These are phyloP conservation scores for Lethrus apterus DNA, from an alignment of 1,140 invertebrate species.

Conservation along the genomic window DNA sequence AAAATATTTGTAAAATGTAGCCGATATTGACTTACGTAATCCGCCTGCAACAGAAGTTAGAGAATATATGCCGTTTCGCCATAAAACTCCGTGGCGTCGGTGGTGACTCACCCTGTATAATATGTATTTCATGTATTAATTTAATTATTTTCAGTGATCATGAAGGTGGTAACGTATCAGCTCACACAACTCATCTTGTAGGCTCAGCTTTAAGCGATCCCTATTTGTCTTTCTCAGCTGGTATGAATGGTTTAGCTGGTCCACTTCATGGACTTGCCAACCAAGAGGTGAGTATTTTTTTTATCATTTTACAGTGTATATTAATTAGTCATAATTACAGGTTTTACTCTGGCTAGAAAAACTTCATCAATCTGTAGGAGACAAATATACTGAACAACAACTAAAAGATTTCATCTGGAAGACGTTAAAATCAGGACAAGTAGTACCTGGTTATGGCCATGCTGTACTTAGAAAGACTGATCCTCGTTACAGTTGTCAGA, in stretches of 20 bases:
- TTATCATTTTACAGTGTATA: not conserved
- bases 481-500: slow-evolving; percentile 83
- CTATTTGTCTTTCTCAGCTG: slow-evolving; percentile 78
- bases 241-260: slow-evolving; percentile 80
- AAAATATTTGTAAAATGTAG: no score
- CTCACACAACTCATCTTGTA: slow-evolving; percentile 81
- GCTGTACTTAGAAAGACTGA: slow-evolving; percentile 95
- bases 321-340: slow-evolving; percentile 33
- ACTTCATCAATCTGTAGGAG: slow-evolving; percentile 58
- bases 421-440: slow-evolving; percentile 79
- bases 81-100: no score
- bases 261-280: slow-evolving; percentile 88
- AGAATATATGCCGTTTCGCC: no score
- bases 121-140: no score
- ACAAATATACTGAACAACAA: slow-evolving; percentile 65
- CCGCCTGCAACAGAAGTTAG: no score
- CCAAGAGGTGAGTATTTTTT: slow-evolving; percentile 57
- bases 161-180: slow-evolving; percentile 84
- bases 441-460: slow-evolving; percentile 92
- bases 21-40: no score
- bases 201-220: slow-evolving; percentile 85
- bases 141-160: slow-evolving; percentile 55
- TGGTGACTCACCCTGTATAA: no score
- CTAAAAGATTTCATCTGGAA: slow-evolving; percentile 86
- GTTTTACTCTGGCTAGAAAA: slow-evolving; percentile 71